Evolutionary conservation across 2,888 invertebrate genomes (phyloP).

Genomic region (Melanargia galathea): DNA sequence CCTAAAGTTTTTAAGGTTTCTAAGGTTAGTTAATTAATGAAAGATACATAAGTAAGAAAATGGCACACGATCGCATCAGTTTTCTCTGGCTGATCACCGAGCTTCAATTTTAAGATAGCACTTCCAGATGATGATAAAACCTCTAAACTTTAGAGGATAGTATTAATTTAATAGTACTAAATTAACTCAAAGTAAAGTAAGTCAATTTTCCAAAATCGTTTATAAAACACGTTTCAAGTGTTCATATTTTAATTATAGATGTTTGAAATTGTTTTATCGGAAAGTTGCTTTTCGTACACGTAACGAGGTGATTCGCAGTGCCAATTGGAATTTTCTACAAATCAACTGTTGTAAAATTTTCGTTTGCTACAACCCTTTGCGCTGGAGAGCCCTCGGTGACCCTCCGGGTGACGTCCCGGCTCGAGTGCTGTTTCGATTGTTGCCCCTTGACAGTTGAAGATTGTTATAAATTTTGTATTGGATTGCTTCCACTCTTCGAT

Average conservation of each 20-base stretch:
- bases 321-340: constrained; percentile 75
- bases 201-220: too few species aligned
- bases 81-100: too few species aligned
- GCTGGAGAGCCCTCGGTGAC: constrained; percentile 50
- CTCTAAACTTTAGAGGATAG: too few species aligned
- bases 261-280: constrained; percentile 33
- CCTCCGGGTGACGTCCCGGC: constrained; percentile 55
- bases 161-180: too few species aligned
- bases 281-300: constrained; percentile 46
- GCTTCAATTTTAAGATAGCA: too few species aligned
- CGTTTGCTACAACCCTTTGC: constrained; percentile 75
- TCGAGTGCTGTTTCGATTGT: constrained; percentile 49
- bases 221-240: too few species aligned
- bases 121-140: too few species aligned
- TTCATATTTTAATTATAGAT: not conserved
- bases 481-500: constrained; percentile 36
- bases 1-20: too few species aligned
- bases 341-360: constrained; percentile 72
- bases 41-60: too few species aligned
- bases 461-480: constrained; percentile 40
- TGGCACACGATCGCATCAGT: too few species aligned
- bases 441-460: constrained; percentile 43
- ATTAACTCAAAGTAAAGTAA: too few species aligned
- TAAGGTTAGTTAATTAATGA: too few species aligned
- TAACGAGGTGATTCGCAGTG: constrained; percentile 48